phyloP scores from a whole-genome alignment of 2,888 invertebrate species.

The Zygothrica quintamaculata region DNA sequence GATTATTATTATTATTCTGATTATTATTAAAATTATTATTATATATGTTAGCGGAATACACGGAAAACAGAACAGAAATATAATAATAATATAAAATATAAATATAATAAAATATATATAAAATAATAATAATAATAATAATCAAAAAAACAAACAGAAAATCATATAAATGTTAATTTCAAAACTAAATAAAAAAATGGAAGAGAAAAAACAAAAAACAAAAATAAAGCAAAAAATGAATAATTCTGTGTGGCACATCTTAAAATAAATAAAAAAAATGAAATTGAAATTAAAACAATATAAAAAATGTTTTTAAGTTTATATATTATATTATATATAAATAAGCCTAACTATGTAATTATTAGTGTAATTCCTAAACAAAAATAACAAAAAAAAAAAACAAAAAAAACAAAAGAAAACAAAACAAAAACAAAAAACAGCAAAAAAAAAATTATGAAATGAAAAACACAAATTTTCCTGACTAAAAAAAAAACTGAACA shows the following conservation, averaged over 20 bases:
- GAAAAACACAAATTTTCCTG: slow-evolving; percentile 54
- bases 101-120: slow-evolving; percentile 21
- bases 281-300: slow-evolving; percentile 70
- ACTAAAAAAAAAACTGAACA: slow-evolving; percentile 30
- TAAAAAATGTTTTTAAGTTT: slow-evolving; percentile 73
- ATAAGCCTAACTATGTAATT: slow-evolving; percentile 82
- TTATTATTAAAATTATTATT: slow-evolving; percentile 38
- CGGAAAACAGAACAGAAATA: slow-evolving; percentile 19
- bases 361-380: slow-evolving; percentile 82
- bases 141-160: slow-evolving; percentile 48
- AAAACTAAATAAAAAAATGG: too few species aligned
- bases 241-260: slow-evolving; percentile 69
- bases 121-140: slow-evolving; percentile 37
- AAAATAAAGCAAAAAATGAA: slow-evolving; percentile 42
- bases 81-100: not conserved
- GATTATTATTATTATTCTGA: slow-evolving; percentile 54
- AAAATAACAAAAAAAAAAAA: slow-evolving; percentile 36
- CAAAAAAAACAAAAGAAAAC: slow-evolving; percentile 22
- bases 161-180: slow-evolving; percentile 61
- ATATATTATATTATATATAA: slow-evolving; percentile 51
- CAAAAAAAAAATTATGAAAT: slow-evolving; percentile 34
- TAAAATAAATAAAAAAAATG: too few species aligned
- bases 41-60: slow-evolving; percentile 73
- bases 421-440: slow-evolving; percentile 37
- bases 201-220: slow-evolving; percentile 20